These are phyloP conservation scores for Macaria notata DNA, from an alignment of 2,888 invertebrate genomes.

Conservation along the genomic window DNA sequence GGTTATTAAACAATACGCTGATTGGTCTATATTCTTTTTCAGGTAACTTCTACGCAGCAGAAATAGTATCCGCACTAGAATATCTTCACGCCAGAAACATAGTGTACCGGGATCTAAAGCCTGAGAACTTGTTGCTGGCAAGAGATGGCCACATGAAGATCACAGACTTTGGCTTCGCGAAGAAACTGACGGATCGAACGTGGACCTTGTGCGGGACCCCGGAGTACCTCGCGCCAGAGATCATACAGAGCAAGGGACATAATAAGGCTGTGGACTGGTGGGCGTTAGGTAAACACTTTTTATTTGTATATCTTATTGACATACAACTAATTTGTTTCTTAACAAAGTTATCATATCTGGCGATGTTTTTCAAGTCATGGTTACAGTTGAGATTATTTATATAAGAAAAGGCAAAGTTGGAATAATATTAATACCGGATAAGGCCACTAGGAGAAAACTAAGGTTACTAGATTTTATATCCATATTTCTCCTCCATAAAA, in stretches of 20 bases:
- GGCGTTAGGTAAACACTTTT: constrained; percentile 89
- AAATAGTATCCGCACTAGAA: constrained; percentile 96
- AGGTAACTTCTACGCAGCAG: constrained; percentile 96
- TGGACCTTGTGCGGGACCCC: constrained; percentile 99
- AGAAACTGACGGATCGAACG: constrained; percentile 95
- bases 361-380: too few relatives aligned
- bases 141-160: constrained; percentile 97
- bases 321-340: too few relatives aligned
- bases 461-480: background rate
- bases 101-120: constrained; percentile 94
- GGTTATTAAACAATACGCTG: too few relatives aligned
- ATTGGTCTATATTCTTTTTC: constrained; percentile 17
- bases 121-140: constrained; percentile 96
- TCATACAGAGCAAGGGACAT: constrained; percentile 98
- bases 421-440: too few relatives aligned
- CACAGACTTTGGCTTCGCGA: constrained; percentile 99
- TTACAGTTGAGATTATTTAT: too few relatives aligned
- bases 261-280: constrained; percentile 99
- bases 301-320: too few relatives aligned
- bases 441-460: too few relatives aligned
- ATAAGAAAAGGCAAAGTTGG: too few relatives aligned
- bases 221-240: constrained; percentile 98
- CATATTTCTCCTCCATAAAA: too few relatives aligned
- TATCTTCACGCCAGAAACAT: constrained; percentile 95
- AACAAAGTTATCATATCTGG: too few relatives aligned